phyloP scores from a whole-genome alignment of 2,888 invertebrate species.

The Sinohyriopsis cumingii region DNA sequence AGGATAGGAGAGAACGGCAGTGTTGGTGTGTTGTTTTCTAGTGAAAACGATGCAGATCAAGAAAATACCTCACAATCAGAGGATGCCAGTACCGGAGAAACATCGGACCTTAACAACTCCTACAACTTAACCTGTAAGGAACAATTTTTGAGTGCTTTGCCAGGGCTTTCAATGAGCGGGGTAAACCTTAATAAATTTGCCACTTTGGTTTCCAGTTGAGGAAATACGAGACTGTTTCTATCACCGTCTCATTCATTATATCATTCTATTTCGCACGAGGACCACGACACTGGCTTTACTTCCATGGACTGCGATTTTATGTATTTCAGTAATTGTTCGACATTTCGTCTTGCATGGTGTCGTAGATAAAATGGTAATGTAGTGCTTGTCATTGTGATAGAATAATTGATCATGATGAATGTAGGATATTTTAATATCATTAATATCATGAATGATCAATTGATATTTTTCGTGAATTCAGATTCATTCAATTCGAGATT shows the following conservation, averaged over 20 bases:
- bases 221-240: conserved; percentile 4
- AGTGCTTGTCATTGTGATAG: conserved; percentile 9
- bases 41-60: conserved; percentile 14
- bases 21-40: conserved; percentile 76
- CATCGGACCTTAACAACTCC: conserved; percentile 20
- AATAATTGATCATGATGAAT: no score
- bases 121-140: conserved; percentile 44
- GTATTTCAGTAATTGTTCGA: neutral
- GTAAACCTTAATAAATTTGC: conserved; percentile 30
- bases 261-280: conserved; percentile 16
- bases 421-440: no score
- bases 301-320: conserved; percentile 48
- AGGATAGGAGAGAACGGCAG: conserved; percentile 80
- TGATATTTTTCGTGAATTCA: no score
- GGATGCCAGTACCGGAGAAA: conserved; percentile 9
- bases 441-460: no score
- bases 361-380: conserved; percentile 6
- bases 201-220: conserved; percentile 42
- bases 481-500: no score
- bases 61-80: conserved; percentile 16
- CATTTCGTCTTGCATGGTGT: conserved; percentile 5
- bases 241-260: conserved; percentile 10
- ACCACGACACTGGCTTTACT: conserved; percentile 39
- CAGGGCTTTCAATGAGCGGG: conserved; percentile 20
- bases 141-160: conserved; percentile 46